Evolutionary conservation across 2,888 invertebrate species (phyloP), one percentile per base, ranked within the genome.

Genomic region (Macrosoma leucophasiata): DNA sequence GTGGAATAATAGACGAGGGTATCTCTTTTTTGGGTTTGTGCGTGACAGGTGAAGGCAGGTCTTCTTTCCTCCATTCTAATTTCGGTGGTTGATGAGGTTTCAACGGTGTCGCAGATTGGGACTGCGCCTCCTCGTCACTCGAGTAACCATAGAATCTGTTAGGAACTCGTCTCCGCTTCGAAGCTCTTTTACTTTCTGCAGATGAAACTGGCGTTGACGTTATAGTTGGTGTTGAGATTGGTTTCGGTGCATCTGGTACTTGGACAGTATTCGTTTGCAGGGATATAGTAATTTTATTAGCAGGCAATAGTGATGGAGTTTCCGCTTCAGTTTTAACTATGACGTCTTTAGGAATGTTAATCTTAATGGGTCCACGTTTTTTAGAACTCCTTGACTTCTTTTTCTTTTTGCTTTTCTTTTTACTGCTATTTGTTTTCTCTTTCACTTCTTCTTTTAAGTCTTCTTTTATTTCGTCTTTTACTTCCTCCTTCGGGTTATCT

Each of bases 71-170:
- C 92, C 92, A 93, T 51, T 92, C 92, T 9, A 89, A 62, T 48
- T 87, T 87, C 1, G 90, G 89, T 2, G 89, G 87, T 29, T 85
- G 85, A 48, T 87, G 87, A 2, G 89, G 89, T 55, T 84, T 70
- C 10, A 76, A 53, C 38, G 79, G 88, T 9, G 86, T 82, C 1
- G 86, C 77, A 13, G 86, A 75, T 39, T 85, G 84, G 1, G 85
- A 82, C 29, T 61, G 43, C 33, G 70, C 84, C 43, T 94, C 94
- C 53, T 94, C 94, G 50, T 94, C 94, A 62, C 94, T 94, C 1
- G 94, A 92, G 62, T 94, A 94, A 0, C 94, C 95, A 60, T 94
- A 95, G 64, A 95, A 95, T 58, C 91, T 92, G 58, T 94, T 94
- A 0, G 93, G 94, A 14, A 94, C 90, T 21, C 94, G 77, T 52